phyloP scores from a whole-genome alignment of 92 coral and sea anemone species.

The Umimayanthus kanabou region DNA sequence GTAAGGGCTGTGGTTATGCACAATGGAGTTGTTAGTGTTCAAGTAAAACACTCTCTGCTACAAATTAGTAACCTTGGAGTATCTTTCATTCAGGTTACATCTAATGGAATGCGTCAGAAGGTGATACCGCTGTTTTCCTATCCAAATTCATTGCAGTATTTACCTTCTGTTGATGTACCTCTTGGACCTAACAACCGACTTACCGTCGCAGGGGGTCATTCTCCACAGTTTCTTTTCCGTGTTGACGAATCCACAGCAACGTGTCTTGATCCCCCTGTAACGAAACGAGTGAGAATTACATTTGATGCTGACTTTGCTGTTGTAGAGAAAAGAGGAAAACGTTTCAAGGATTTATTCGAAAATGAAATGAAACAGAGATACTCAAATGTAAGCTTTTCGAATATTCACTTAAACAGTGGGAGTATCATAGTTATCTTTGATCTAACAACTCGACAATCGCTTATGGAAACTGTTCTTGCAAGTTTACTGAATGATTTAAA shows the following conservation, averaged over 20 bases:
- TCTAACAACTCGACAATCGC: slow-evolving; percentile 51
- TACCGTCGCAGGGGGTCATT: slow-evolving; percentile 51
- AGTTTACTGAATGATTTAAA: slow-evolving; percentile 61
- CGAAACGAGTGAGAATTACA: slow-evolving; percentile 50
- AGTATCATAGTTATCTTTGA: slow-evolving; percentile 68
- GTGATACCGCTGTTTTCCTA: slow-evolving; percentile 57
- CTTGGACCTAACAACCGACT: slow-evolving; percentile 45
- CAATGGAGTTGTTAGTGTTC: slow-evolving; percentile 40
- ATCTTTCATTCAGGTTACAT: slow-evolving; percentile 62
- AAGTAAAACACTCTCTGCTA: slow-evolving; percentile 43
- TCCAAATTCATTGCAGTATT: slow-evolving; percentile 45
- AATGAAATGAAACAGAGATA: slow-evolving; percentile 30
- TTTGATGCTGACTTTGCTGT: slow-evolving; percentile 55
- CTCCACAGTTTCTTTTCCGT: slow-evolving; percentile 62
- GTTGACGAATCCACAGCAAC: slow-evolving; percentile 54
- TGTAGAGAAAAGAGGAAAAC: slow-evolving; percentile 51
- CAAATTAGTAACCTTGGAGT: slow-evolving; percentile 54
- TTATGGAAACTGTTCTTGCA: slow-evolving; percentile 50
- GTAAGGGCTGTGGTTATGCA: slow-evolving; percentile 41
- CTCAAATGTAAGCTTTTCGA: slow-evolving; percentile 43
- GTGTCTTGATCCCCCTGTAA: slow-evolving; percentile 60
- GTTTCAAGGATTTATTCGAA: slow-evolving; percentile 33
- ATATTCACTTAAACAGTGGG: slow-evolving; percentile 53
- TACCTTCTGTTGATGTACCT: slow-evolving; percentile 36
- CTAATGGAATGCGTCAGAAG: slow-evolving; percentile 6